phyloP scores from a whole-genome alignment of 1,140 invertebrate species.

The Halyomorpha halys region DNA sequence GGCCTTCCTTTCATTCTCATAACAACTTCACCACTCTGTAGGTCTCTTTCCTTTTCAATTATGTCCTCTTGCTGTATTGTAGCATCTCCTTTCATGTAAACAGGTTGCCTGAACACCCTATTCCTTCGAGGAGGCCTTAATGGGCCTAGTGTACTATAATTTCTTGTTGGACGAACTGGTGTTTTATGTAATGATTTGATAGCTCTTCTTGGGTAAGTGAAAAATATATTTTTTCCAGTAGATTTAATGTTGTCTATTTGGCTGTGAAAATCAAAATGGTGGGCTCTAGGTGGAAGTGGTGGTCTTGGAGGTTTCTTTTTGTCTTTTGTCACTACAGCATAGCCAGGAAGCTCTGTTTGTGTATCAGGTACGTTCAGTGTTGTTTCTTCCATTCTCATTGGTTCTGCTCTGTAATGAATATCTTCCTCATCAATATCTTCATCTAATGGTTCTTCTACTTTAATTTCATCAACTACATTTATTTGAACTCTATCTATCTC shows the following conservation, averaged over 20 bases:
- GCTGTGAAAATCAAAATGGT: conserved; percentile 11
- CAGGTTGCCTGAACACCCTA: conserved; percentile 37
- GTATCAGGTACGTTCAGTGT: background rate
- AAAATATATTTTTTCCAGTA: conserved; percentile 34
- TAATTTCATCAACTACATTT: conserved; percentile 11
- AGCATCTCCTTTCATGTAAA: conserved; percentile 30
- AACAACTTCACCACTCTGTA: conserved; percentile 57
- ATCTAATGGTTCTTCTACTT: conserved; percentile 33
- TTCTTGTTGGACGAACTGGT: conserved; percentile 45
- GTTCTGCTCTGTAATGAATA: background rate
- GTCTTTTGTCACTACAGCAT: conserved; percentile 19
- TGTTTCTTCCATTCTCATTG: background rate
- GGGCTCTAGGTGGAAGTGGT: conserved; percentile 40
- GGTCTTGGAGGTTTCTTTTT: conserved; percentile 24
- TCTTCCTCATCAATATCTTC: conserved; percentile 4
- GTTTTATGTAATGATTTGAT: conserved; percentile 29
- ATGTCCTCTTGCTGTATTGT: conserved; percentile 24
- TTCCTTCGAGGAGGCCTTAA: conserved; percentile 45
- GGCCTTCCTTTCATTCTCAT: conserved; percentile 70
- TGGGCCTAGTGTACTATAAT: conserved; percentile 54
- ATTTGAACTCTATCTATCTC: conserved; percentile 29
- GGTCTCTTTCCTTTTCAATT: conserved; percentile 37
- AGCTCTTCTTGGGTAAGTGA: conserved; percentile 39
- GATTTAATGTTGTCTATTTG: conserved; percentile 18
- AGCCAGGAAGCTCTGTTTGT: background rate